phyloP scores from a whole-genome alignment of 2,888 invertebrate species.

The Tuta absoluta region DNA sequence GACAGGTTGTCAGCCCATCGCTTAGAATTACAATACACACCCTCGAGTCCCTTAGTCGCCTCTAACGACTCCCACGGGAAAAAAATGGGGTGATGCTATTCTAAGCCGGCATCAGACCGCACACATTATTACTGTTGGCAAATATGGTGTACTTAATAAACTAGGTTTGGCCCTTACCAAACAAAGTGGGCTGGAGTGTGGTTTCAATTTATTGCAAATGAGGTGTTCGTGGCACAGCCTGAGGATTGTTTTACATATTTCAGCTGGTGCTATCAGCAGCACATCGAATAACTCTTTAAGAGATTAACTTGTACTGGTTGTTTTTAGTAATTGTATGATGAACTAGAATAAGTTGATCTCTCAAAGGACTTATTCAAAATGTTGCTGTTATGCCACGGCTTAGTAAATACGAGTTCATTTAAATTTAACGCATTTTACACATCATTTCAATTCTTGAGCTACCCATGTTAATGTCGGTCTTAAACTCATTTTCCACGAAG shows the following conservation, averaged over 20 bases:
- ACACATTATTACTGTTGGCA: neutral
- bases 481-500: neutral
- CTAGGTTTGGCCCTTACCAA: conserved; percentile 3
- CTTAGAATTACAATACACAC: too few species aligned
- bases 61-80: too few species aligned
- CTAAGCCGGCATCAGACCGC: too few species aligned
- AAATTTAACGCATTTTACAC: conserved; percentile 9
- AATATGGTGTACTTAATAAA: conserved; percentile 13
- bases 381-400: too few species aligned
- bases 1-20: too few species aligned
- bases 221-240: conserved; percentile 17
- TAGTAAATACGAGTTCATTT: conserved; percentile 13
- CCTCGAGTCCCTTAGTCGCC: too few species aligned
- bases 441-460: conserved; percentile 8
- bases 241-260: conserved; percentile 27
- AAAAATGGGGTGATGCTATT: too few species aligned
- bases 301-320: too few species aligned
- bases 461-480: neutral
- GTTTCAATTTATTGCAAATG: conserved; percentile 29
- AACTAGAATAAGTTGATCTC: too few species aligned
- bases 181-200: conserved; percentile 26
- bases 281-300: too few species aligned
- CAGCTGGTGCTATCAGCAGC: conserved; percentile 2
- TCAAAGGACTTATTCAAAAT: too few species aligned
- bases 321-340: too few species aligned